phyloP scores from a whole-genome alignment of 2,113 vertebrate species.

The Syrmaticus mikado region DNA sequence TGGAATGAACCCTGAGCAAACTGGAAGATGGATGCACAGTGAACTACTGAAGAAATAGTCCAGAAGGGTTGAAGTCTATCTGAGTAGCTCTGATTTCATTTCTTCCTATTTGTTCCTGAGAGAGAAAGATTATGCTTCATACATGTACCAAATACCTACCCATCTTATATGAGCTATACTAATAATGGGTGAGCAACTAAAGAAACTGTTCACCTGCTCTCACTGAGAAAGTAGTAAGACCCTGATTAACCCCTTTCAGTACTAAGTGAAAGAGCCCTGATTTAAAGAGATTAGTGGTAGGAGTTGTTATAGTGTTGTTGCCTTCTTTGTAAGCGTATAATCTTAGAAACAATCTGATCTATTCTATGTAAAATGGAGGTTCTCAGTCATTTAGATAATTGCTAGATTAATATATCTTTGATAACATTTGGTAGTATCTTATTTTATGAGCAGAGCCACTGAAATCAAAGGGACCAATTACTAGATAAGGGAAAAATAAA shows the following conservation, averaged over 20 bases:
- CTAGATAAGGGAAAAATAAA: slow-evolving; percentile 14
- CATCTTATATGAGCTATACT: background rate
- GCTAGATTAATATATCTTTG: slow-evolving; percentile 38
- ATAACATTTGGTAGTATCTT: slow-evolving; percentile 25
- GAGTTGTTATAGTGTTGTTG: background rate
- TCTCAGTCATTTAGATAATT: slow-evolving; percentile 33
- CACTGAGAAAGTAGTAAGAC: background rate
- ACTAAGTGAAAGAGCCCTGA: background rate
- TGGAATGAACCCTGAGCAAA: slow-evolving; percentile 25
- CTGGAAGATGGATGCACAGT: background rate
- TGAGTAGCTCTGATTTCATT: slow-evolving; percentile 13
- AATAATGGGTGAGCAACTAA: background rate
- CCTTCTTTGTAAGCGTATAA: background rate
- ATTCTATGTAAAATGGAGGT: slow-evolving; percentile 37
- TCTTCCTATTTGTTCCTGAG: background rate
- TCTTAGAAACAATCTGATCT: slow-evolving; percentile 35
- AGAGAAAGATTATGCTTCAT: background rate
- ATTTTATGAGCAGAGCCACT: background rate
- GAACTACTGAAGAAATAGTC: background rate
- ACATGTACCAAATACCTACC: background rate
- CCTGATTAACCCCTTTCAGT: background rate
- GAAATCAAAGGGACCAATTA: slow-evolving; percentile 48
- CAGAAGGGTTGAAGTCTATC: background rate
- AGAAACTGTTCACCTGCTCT: background rate
- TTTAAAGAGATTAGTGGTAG: slow-evolving; percentile 2